A percentile compares a stretch with the other conserved stretches of the same genome.
phyloP scores from a whole-genome alignment of 1,140 invertebrate genomes.

The Heliconius hewitsoni region DNA sequence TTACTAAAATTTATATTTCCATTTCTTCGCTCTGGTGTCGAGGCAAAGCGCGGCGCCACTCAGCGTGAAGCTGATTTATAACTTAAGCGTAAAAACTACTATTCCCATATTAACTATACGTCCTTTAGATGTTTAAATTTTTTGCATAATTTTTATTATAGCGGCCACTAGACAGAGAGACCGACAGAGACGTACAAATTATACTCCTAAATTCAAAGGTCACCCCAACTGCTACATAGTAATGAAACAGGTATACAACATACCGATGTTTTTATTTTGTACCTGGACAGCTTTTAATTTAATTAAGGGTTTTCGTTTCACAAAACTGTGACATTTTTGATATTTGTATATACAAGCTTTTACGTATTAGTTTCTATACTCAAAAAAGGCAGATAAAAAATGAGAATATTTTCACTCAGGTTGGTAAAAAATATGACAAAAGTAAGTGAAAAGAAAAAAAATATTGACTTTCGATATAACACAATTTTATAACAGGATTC shows the following conservation, averaged over 20 bases:
- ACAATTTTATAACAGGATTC: too few species aligned
- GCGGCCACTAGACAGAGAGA: background rate
- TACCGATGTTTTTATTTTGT: background rate
- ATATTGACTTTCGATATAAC: too few species aligned
- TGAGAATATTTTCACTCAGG: background rate
- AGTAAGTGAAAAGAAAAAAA: too few species aligned
- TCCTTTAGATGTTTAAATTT: background rate
- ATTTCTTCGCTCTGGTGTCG: too few species aligned
- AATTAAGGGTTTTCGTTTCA: constrained; percentile 1
- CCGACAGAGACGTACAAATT: background rate
- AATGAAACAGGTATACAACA: constrained; percentile 4
- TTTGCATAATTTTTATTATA: background rate
- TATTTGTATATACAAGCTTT: background rate
- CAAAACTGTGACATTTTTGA: background rate
- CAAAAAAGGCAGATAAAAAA: background rate
- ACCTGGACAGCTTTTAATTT: constrained; percentile 5
- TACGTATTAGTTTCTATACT: background rate
- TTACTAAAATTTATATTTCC: too few species aligned
- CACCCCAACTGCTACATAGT: constrained; percentile 8
- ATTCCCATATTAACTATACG: background rate
- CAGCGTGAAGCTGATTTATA: too few species aligned
- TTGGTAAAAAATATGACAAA: too few species aligned
- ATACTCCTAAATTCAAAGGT: constrained; percentile 3
- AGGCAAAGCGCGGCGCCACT: too few species aligned
- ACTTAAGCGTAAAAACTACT: too few species aligned